Percentiles rank a stretch among this genome's conserved stretches.
Evolutionary conservation across 2,797 vertebrate genomes (phyloP).

Genomic region (Dicrostonyx torquatus): DNA sequence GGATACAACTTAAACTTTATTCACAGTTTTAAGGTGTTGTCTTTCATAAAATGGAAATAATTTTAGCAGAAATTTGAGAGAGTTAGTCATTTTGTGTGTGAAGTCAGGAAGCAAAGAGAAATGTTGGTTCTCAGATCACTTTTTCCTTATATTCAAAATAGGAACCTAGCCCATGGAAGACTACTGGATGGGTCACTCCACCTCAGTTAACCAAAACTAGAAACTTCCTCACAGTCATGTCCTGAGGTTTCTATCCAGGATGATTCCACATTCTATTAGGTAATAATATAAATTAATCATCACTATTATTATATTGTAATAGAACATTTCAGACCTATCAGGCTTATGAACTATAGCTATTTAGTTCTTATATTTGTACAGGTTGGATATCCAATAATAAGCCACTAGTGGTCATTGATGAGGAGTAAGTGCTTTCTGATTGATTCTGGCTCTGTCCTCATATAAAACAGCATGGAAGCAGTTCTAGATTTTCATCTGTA

Average conservation of each 20-base stretch:
- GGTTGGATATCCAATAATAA: background rate
- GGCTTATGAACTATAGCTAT: background rate
- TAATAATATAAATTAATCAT: background rate
- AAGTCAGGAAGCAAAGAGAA: background rate
- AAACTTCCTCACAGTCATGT: background rate
- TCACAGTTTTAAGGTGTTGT: background rate
- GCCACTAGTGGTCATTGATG: background rate
- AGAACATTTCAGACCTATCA: background rate
- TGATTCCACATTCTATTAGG: background rate
- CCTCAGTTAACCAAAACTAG: background rate
- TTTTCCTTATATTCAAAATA: background rate
- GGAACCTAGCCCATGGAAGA: background rate
- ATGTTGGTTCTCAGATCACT: too few relatives aligned
- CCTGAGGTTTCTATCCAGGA: background rate
- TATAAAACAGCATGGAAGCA: background rate
- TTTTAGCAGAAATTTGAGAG: background rate
- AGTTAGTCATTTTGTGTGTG: background rate
- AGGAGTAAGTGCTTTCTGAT: background rate
- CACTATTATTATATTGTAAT: background rate
- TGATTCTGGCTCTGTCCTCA: background rate
- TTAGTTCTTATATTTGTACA: background rate
- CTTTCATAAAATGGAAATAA: background rate
- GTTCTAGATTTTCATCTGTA: background rate
- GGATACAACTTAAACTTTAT: too few relatives aligned
- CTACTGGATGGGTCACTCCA: background rate